Conservation (phyloP, 2,888 invertebrate species). For the Sesia bembeciformis region DNA sequence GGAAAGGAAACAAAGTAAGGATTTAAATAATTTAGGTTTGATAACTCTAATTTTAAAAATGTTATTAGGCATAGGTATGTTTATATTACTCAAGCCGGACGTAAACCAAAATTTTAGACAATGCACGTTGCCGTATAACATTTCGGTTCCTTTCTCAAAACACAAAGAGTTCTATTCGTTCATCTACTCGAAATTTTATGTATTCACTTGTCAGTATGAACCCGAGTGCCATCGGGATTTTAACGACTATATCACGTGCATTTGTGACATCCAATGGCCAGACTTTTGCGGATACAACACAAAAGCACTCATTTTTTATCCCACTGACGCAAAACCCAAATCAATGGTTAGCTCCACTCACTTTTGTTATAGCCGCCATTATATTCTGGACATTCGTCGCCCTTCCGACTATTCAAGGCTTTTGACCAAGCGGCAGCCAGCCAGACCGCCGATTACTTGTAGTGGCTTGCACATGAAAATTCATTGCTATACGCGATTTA, state of each 20-base stretch:
- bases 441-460: conserved; percentile 24
- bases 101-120: no score
- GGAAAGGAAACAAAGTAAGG: no score
- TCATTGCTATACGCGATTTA: conserved; percentile 20
- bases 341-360: conserved; percentile 67
- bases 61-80: no score
- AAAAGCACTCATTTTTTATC: conserved; percentile 56
- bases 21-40: no score
- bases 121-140: no score
- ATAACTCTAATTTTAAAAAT: no score
- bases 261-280: conserved; percentile 44
- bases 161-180: no score
- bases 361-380: conserved; percentile 67
- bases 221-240: conserved; percentile 41
- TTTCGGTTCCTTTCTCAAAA: no score
- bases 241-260: conserved; percentile 33
- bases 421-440: conserved; percentile 24
- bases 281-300: conserved; percentile 54
- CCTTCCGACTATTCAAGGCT: conserved; percentile 28
- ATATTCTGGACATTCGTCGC: conserved; percentile 41
- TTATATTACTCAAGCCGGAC: no score
- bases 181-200: conserved; percentile 5
- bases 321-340: conserved; percentile 58
- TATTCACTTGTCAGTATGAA: conserved; percentile 47
- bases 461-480: conserved; percentile 36